A percentile compares a stretch with the other conserved stretches of the same genome.
Conservation (phyloP, 2,113 vertebrate genomes). For the Python bivittatus region DNA sequence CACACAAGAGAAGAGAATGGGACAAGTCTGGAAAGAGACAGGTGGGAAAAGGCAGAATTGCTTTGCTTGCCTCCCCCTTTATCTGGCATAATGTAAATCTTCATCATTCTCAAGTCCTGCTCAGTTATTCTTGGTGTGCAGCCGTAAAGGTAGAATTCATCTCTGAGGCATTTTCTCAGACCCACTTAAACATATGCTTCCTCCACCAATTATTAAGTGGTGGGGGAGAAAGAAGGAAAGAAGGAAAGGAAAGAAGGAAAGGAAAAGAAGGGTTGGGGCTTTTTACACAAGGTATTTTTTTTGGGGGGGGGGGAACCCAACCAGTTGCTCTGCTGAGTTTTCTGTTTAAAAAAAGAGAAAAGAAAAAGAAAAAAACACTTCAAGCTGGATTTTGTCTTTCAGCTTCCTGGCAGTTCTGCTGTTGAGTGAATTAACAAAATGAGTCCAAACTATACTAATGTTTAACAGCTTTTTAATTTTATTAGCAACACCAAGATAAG, state of each 20-base stretch:
- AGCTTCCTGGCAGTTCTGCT: constrained; percentile 47
- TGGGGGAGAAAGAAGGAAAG: too few relatives aligned
- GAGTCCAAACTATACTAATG: constrained; percentile 80
- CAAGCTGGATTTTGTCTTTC: constrained; percentile 34
- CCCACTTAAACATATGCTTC: background rate
- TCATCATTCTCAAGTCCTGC: background rate
- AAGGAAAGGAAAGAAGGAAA: too few relatives aligned
- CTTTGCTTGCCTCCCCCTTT: background rate
- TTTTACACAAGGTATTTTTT: background rate
- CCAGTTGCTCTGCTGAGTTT: background rate
- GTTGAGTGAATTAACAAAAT: constrained; percentile 73
- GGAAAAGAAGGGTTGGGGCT: background rate
- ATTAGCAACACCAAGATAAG: constrained; percentile 84
- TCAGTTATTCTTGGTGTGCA: background rate
- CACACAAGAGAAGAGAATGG: background rate
- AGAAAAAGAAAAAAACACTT: constrained; percentile 24
- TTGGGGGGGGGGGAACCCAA: background rate
- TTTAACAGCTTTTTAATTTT: constrained; percentile 81
- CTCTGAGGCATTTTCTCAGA: background rate
- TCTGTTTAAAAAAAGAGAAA: background rate
- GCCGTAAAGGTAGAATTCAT: background rate
- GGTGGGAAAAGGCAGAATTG: background rate
- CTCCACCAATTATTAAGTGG: constrained; percentile 2
- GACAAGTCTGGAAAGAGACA: background rate
- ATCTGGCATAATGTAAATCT: background rate